Evolutionary conservation across 2,797 vertebrate species (phyloP).

Genomic region (Calcarius lapponicus): DNA sequence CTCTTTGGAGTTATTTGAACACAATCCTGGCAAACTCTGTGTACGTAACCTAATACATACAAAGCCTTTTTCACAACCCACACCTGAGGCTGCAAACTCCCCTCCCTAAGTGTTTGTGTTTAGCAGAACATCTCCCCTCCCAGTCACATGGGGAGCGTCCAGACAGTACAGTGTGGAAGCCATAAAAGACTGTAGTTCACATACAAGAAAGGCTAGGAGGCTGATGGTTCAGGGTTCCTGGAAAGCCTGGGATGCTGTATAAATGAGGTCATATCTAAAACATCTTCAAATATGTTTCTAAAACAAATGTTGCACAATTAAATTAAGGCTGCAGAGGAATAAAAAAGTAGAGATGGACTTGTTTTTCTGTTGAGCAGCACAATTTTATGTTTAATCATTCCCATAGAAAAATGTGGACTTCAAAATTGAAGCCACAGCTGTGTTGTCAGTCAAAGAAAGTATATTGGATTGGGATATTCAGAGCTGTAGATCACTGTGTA

Average conservation of each 20-base stretch:
- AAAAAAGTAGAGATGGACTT: not conserved
- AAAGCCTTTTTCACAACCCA: not conserved
- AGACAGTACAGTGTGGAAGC: not conserved
- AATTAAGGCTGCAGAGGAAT: not conserved
- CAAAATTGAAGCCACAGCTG: not conserved
- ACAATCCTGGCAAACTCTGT: not conserved
- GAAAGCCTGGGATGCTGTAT: constrained; percentile 28
- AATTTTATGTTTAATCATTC: not conserved
- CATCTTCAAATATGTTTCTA: constrained; percentile 33
- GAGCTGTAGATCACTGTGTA: not conserved
- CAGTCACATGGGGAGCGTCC: not conserved
- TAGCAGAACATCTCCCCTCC: not conserved
- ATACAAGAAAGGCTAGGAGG: not conserved
- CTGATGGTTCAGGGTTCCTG: constrained; percentile 39
- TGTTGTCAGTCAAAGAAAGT: not conserved
- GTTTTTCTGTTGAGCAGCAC: not conserved
- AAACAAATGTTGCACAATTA: constrained; percentile 43
- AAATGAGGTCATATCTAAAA: constrained; percentile 41
- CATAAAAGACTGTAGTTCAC: not conserved
- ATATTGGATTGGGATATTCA: not conserved
- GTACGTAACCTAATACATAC: not conserved
- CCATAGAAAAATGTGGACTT: not conserved
- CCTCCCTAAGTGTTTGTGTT: not conserved
- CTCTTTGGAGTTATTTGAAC: not conserved
- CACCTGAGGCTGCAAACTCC: not conserved